phyloP scores from a whole-genome alignment of 2,113 vertebrate genomes.

The Siphamia tubifer region DNA sequence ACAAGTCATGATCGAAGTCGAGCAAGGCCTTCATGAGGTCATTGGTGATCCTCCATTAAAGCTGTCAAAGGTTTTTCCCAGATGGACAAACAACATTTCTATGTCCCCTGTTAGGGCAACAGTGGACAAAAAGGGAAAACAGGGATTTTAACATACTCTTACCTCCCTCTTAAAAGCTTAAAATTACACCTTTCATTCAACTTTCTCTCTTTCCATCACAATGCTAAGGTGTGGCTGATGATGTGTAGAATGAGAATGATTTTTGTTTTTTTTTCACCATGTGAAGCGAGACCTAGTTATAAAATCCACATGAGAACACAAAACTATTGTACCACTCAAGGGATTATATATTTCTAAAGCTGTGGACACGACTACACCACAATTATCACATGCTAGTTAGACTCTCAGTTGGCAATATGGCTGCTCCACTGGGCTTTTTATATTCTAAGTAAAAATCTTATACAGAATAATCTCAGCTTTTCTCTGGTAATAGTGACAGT shows the following conservation, averaged over 20 bases:
- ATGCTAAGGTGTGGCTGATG: neutral
- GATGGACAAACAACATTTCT: too few relatives aligned
- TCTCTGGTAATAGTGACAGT: neutral
- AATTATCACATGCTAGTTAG: constrained; percentile 5
- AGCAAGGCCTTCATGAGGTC: too few relatives aligned
- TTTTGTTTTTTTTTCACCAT: neutral
- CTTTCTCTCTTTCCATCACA: neutral
- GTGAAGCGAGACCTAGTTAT: constrained; percentile 25
- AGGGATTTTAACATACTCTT: too few relatives aligned
- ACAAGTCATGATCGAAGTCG: too few relatives aligned
- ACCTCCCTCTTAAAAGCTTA: constrained; percentile 5
- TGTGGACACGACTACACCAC: neutral
- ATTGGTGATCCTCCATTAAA: too few relatives aligned
- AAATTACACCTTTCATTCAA: neutral
- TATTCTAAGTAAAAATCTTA: neutral
- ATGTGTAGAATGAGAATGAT: neutral
- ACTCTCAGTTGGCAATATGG: neutral
- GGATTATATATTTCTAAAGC: neutral
- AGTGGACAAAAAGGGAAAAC: too few relatives aligned
- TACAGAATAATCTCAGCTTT: constrained; percentile 3
- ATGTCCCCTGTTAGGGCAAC: too few relatives aligned
- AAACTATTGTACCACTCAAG: constrained; percentile 10
- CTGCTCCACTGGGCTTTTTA: neutral
- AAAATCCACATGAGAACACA: neutral
- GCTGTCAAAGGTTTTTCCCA: too few relatives aligned